Evolutionary conservation across 35 echinoderm and acorn worm species (phyloP).

Genomic region (Holothuria glaberrima): DNA sequence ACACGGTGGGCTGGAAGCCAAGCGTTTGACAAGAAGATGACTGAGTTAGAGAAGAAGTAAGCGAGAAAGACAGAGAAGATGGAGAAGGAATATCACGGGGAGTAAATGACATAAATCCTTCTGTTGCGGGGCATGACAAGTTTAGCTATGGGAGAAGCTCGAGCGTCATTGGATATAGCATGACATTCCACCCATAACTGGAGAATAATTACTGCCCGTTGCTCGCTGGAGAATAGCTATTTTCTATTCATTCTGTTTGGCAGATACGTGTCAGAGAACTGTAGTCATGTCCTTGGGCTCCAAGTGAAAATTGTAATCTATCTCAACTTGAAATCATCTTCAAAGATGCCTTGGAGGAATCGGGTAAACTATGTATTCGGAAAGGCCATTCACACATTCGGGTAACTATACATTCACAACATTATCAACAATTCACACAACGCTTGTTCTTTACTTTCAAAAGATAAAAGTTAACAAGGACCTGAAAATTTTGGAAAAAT

Average conservation of each 20-base stretch:
- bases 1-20: constrained; percentile 34
- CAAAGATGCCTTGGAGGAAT: too few relatives aligned
- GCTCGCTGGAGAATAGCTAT: not conserved
- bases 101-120: not conserved
- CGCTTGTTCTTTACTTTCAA: too few relatives aligned
- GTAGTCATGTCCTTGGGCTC: not conserved
- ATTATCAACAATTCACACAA: too few relatives aligned
- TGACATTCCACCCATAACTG: constrained; percentile 52
- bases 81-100: not conserved
- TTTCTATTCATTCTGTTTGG: constrained; percentile 5
- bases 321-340: too few relatives aligned
- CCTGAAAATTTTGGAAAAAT: too few relatives aligned
- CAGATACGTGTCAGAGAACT: not conserved
- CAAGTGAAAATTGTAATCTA: not conserved
- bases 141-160: not conserved
- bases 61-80: not conserved
- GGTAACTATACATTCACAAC: too few relatives aligned
- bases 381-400: not conserved
- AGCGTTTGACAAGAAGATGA: constrained; percentile 44
- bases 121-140: constrained; percentile 2
- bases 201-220: not conserved
- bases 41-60: not conserved
- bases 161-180: constrained; percentile 16
- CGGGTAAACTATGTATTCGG: not conserved
- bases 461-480: too few relatives aligned